These are phyloP conservation scores for Rhynchonycteris naso DNA, from an alignment of 2,797 vertebrate species.

Conservation along the genomic window DNA sequence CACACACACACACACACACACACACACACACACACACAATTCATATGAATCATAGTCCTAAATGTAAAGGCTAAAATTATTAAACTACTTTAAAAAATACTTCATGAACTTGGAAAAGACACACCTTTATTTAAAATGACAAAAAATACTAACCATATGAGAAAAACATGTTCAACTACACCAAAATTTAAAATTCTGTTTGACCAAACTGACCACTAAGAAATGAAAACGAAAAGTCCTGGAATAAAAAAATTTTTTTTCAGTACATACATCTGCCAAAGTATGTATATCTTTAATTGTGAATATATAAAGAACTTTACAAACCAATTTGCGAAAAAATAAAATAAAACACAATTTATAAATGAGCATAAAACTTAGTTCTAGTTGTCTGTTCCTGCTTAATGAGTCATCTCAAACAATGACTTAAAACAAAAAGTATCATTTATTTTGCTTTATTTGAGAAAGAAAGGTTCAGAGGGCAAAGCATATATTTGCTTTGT, in stretches of 20 bases:
- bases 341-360: background rate
- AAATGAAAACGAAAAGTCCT: background rate
- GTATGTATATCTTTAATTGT: background rate
- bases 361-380: background rate
- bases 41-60: background rate
- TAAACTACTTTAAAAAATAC: background rate
- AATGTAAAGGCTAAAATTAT: background rate
- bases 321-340: background rate
- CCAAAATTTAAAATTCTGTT: background rate
- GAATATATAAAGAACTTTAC: background rate
- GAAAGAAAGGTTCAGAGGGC: background rate
- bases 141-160: background rate
- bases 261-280: background rate
- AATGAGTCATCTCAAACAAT: background rate
- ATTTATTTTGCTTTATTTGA: background rate
- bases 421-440: background rate
- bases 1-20: no score
- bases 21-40: no score
- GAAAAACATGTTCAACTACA: background rate
- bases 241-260: background rate
- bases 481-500: background rate
- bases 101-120: background rate
- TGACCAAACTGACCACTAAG: background rate
- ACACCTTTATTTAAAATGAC: background rate
- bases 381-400: background rate